A percentile compares a stretch with the other conserved stretches of the same genome.
Evolutionary conservation across 2,797 vertebrate species (phyloP).

Genomic region (Pelochelys cantorii): DNA sequence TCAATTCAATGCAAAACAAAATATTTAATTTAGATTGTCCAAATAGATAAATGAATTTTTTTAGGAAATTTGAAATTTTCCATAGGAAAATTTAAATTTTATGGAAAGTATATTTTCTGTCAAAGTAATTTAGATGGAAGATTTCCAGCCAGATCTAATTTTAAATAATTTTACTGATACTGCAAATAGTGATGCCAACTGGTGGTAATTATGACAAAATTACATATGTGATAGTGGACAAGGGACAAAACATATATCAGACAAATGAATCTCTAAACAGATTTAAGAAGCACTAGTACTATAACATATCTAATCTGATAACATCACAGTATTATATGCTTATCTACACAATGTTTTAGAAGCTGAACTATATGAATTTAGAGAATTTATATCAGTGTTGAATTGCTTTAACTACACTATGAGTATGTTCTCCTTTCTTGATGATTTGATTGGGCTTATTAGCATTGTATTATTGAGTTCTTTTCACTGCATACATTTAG

Average conservation of each 20-base stretch:
- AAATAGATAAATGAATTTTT: neutral
- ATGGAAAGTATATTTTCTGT: neutral
- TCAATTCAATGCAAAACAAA: neutral
- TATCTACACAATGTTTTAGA: neutral
- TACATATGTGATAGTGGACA: neutral
- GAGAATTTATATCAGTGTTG: neutral
- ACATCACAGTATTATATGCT: neutral
- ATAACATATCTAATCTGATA: neutral
- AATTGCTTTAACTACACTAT: slow-evolving; percentile 1
- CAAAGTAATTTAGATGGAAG: neutral
- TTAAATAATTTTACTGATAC: neutral
- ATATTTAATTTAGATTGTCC: neutral
- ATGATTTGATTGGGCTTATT: slow-evolving; percentile 23
- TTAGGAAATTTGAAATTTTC: neutral
- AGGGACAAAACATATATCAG: rapidly evolving
- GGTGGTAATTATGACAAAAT: neutral
- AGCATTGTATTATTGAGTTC: slow-evolving; percentile 37
- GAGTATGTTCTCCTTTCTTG: neutral
- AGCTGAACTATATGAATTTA: neutral
- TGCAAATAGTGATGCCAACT: neutral
- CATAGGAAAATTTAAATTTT: neutral
- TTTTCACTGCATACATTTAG: slow-evolving; percentile 11
- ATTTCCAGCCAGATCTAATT: neutral
- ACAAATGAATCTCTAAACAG: neutral
- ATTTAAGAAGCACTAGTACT: too few species aligned